Evolutionary conservation across 2,888 invertebrate species (phyloP).

Genomic region (Ceraclea dissimilis): DNA sequence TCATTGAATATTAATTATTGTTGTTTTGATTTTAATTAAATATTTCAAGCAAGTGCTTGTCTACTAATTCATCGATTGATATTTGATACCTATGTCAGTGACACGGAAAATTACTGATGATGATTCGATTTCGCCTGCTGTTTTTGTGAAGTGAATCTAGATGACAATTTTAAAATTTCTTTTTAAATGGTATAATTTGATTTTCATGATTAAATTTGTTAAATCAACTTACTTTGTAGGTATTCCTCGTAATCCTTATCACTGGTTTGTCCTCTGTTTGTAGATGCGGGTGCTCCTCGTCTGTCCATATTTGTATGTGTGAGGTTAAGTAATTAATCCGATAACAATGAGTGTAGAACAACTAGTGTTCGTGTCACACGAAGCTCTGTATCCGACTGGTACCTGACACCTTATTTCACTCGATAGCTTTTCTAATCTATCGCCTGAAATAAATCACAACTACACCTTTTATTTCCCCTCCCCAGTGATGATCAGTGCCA

Average conservation of each 20-base stretch:
- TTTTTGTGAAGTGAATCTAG: too few species aligned
- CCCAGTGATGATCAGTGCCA: background rate
- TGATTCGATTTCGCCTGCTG: too few species aligned
- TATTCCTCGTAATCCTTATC: background rate
- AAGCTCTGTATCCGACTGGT: background rate
- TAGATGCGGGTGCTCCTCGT: background rate
- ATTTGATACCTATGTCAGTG: too few species aligned
- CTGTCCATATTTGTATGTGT: background rate
- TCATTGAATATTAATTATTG: too few species aligned
- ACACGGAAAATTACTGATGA: too few species aligned
- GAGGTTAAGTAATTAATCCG: background rate
- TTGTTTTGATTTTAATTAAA: too few species aligned
- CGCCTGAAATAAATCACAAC: conserved; percentile 10
- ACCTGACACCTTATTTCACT: background rate
- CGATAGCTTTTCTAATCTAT: background rate
- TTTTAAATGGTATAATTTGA: too few species aligned
- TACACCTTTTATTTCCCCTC: conserved; percentile 1
- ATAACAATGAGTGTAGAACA: background rate
- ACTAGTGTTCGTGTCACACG: background rate
- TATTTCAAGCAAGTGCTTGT: too few species aligned
- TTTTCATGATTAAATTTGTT: too few species aligned
- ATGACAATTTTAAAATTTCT: too few species aligned
- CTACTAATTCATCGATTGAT: too few species aligned
- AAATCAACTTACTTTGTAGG: background rate
- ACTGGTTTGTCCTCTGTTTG: background rate